Base-by-base conservation (phyloP, 2,888 invertebrate genomes). In the Rhimphoctona megacephalus region DNA sequence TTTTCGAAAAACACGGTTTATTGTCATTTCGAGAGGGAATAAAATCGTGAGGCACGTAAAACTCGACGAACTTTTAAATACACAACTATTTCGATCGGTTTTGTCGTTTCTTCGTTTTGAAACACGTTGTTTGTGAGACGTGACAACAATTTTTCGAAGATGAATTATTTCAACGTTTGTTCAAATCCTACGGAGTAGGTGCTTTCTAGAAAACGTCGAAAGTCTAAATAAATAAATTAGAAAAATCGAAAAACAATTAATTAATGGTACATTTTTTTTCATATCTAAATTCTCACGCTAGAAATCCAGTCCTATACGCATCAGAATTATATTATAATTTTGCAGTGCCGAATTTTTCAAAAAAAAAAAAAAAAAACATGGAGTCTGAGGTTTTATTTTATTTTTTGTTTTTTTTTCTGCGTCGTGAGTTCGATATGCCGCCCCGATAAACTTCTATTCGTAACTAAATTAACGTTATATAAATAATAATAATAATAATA, bases 401-500 rank as follows among this genome's bases (percentile, higher is more conserved):
- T 57, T 43, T 76, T n/a, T 30, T 46, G n/a, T 61, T 57, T 30
- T 54, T 54, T 49, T 76, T 57, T 14, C n/a, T 74, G 57, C 61
- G 33, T 80, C 67, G 57, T 74, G 66, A 79, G 46, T 73, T 81
- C 76, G 69, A 66, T 77, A 61, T 25, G n/a, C 54, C 36, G n/a
- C 43, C 66, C 73, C 76, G 22, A 57, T 43, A 66, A 36, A 78
- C 66, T 81, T 77, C 14, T 72, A 77, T 57, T 54, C 76, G 72
- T 77, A 83, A 78, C 72, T 86, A 86, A 19, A 57, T 81, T 81
- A 67, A 61, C 83, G 64, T 46, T 82, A 69, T 39, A 86, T 81
- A 86, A 81, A 86, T 83, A 83, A 83, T 83, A 85, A 82, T 85
- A 81, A 81, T 86, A 78, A 83, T 83, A 82, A 82, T 85, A 77